Evolutionary conservation across 2,888 invertebrate species (phyloP), one percentile per base, ranked within the genome.

Genomic region (Eurois occulta): DNA sequence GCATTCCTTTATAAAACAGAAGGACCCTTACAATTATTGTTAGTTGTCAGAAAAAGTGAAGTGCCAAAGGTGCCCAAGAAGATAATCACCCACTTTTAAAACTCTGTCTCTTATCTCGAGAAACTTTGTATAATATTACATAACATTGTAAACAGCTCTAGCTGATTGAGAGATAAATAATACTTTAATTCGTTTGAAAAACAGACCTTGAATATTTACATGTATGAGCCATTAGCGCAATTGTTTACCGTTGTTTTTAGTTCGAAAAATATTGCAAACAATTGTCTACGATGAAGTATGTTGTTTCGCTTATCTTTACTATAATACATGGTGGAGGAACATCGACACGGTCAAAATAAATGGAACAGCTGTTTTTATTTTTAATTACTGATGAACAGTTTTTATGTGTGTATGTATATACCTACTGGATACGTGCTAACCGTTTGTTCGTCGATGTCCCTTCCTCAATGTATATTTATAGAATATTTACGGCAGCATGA

Each of bases 181-280:
- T 41, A 10, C 16, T 62, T 32, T 48, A 75, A 4, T 18, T n/a
- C 48, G n/a, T 75, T 41, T 32, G 32, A 32, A 41, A 41, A 75
- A 75, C n/a, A 64, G 41, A 74, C 4, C 11, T 48, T 62, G 10
- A 48, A 62, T 46, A 73, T 60, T 24, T 38, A 72, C 2, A 46
- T 28, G 28, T 32, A 24, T 46, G 11, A 28, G 18, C 73, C 46
- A 60, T 46, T 60, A 75, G 32, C 3, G 18, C 48, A 48, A 74
- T 74, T 74, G 74, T 74, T 75, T 62, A 62, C 60, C 8, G 2
- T 21, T 58, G 18, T 58, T 28, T 5, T 6, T 11, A 32, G 2
- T 71, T 58, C 35, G n/a, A 67, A 28, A 67, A 48, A 48, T 4
- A 28, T 35, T 65, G 13, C 32, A 11, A 21, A 35, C 65, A 35